Percentiles rank a stretch among this genome's conserved stretches.
Evolutionary conservation across 1,140 invertebrate genomes (phyloP).

Genomic region (Proctacanthus coquilletti): DNA sequence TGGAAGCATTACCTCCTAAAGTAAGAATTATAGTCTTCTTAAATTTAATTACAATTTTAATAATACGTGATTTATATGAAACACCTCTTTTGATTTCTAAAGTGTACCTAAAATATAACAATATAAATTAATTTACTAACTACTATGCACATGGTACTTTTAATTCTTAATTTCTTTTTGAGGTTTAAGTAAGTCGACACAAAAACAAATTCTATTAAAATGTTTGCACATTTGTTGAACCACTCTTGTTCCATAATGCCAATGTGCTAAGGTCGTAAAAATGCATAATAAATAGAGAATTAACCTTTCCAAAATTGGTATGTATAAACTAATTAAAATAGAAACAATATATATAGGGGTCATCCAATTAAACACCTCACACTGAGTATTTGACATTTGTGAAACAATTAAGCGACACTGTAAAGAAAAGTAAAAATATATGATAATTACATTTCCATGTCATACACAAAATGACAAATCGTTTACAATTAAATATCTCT

Average conservation of each 20-base stretch:
- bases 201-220: constrained; percentile 28
- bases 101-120: too few species aligned
- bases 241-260: constrained; percentile 85
- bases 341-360: constrained; percentile 47
- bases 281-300: constrained; percentile 58
- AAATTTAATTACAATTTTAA: too few species aligned
- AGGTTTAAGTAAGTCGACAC: too few species aligned
- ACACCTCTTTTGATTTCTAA: too few species aligned
- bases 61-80: too few species aligned
- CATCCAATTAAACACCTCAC: constrained; percentile 72
- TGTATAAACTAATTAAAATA: constrained; percentile 36
- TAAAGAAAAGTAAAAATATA: constrained; percentile 13
- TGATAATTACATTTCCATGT: background rate
- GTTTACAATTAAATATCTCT: background rate
- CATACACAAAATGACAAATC: background rate
- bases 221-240: constrained; percentile 34
- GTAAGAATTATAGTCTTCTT: too few species aligned
- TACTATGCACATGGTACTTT: too few species aligned
- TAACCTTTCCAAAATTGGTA: constrained; percentile 47
- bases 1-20: too few species aligned
- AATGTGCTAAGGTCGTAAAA: constrained; percentile 56
- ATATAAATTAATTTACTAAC: too few species aligned
- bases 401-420: constrained; percentile 90
- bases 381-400: constrained; percentile 88
- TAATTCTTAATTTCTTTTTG: too few species aligned